Evolutionary conservation across 2,113 vertebrate genomes (phyloP), one percentile per base, ranked within the genome.

Genomic region (Cyprinodon variegatus): DNA sequence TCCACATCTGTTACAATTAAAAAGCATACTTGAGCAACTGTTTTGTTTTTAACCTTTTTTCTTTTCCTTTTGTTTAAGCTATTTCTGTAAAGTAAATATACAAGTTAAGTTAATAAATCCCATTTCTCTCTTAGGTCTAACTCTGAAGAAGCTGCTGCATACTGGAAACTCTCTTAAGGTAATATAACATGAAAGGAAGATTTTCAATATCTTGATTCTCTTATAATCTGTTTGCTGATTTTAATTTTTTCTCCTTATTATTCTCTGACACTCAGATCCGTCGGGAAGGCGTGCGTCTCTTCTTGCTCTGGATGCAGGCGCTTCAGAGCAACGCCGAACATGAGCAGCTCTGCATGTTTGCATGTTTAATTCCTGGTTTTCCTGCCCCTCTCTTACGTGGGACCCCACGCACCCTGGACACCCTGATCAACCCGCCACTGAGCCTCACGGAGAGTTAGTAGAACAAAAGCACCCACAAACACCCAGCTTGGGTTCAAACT

Each of bases 151-250:
- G 92, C 94, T 99, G 77, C 94, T 99, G 74, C 98, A 99, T 87
- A 97, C 97, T 83, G 98, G 98, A 89, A 99, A 99, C 91, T 99
- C 98, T 74, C 94, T 99, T 79, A 99, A 99, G 98, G 98, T 99
- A 96, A 76, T 57, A 20, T 57, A 57, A 57, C 50, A 57, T 0
- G n/a, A 57, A 61, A 37, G 60, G 11, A 60, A 4, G 4, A 65
- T 3, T 1, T 74, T 12, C 20, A 36, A 11, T 1, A 4, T 40
- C 15, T 0, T 36, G 3, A 61, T n/a, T 68, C 0, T 8, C 20
- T 10, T 14, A 57, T 50, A 4, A 50, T 50, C 15, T 14, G 17
- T 57, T 10, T n/a, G 12, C 22, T 40, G 37, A 36, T 43, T 57
- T 48, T 8, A 12, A 40, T 40, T 50, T 20, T 48, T 36, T 1